Evolutionary conservation across 2,113 vertebrate genomes (phyloP).

Genomic region (Strix uralensis): DNA sequence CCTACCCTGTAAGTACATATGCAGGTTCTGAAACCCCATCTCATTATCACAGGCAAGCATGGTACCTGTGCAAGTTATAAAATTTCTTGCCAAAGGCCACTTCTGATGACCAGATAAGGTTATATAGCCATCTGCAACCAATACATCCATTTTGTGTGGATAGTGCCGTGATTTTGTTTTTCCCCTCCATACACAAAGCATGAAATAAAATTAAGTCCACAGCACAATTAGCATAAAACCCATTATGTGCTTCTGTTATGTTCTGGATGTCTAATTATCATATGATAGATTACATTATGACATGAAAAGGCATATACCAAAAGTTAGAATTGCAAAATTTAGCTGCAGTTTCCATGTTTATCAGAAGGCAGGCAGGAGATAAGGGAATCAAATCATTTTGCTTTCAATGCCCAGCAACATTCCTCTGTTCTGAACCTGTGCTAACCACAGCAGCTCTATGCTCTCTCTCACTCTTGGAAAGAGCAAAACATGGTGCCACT

Average conservation of each 20-base stretch:
- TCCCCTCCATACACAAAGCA: neutral
- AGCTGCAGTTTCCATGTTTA: neutral
- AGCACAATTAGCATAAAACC: slow-evolving; percentile 1
- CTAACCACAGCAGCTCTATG: neutral
- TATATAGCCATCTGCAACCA: neutral
- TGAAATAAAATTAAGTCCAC: neutral
- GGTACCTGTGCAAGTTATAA: neutral
- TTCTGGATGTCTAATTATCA: neutral
- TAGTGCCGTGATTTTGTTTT: neutral
- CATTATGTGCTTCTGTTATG: neutral
- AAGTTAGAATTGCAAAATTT: neutral
- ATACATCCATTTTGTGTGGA: neutral
- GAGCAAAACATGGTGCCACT: neutral
- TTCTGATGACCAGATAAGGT: neutral
- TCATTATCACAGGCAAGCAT: neutral
- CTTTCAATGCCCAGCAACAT: neutral
- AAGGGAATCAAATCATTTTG: neutral
- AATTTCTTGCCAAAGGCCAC: neutral
- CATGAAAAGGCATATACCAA: neutral
- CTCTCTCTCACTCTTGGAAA: neutral
- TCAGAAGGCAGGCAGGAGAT: neutral
- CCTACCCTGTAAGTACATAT: neutral
- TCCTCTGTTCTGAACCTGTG: neutral
- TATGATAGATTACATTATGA: neutral
- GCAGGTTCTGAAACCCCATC: neutral